Conservation (phyloP, 2,113 vertebrate genomes). For the Sorex fumeus region DNA sequence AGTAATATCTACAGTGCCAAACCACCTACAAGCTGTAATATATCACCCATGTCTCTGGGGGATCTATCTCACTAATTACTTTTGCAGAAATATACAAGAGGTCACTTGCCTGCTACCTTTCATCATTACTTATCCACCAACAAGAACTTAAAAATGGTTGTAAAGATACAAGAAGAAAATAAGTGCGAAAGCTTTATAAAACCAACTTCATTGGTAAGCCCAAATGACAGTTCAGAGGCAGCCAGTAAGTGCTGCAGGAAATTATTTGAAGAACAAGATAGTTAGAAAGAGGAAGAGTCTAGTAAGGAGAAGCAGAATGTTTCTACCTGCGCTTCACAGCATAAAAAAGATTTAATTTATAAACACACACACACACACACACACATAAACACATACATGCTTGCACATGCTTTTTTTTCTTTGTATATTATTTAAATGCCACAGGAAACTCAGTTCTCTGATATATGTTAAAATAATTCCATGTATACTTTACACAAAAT, state of each 20-base stretch:
- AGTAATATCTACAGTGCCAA: conserved; percentile 83
- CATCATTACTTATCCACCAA: conserved; percentile 81
- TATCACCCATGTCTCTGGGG: conserved; percentile 83
- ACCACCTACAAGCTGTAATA: conserved; percentile 84
- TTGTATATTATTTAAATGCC: neutral
- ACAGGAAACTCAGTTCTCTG: neutral
- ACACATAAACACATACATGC: neutral
- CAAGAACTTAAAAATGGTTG: conserved; percentile 79
- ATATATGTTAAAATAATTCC: neutral
- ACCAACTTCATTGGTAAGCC: conserved; percentile 64
- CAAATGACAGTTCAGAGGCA: conserved; percentile 67
- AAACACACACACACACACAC: neutral
- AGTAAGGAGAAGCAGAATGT: neutral
- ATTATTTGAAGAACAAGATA: conserved; percentile 67
- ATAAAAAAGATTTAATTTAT: neutral
- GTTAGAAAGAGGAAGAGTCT: conserved; percentile 65
- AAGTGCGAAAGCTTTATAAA: conserved; percentile 80
- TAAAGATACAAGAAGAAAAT: conserved; percentile 64
- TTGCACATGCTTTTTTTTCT: too few relatives aligned
- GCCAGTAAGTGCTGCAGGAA: conserved; percentile 57
- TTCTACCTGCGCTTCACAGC: neutral
- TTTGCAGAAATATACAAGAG: conserved; percentile 85
- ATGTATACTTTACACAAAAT: neutral
- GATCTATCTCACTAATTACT: conserved; percentile 84
- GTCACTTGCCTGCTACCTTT: conserved; percentile 86